Conservation (phyloP, 1,140 invertebrate genomes). For the Caenorhabditis inopinata region DNA sequence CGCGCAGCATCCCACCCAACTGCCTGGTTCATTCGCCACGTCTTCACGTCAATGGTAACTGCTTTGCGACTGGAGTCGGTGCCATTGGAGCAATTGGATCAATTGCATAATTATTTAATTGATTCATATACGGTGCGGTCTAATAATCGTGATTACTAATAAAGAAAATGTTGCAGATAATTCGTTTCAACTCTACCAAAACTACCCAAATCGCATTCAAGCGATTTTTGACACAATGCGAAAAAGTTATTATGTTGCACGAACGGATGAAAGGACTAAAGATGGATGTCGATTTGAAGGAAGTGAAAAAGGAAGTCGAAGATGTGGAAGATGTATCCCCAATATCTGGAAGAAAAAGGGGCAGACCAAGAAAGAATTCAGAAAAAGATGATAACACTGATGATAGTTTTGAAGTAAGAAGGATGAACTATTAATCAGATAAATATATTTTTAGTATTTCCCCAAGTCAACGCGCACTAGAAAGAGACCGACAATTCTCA, state of each 20-base stretch:
- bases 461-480: background rate
- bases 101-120: background rate
- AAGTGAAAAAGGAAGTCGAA: background rate
- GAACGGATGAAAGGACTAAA: background rate
- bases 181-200: background rate
- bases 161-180: background rate
- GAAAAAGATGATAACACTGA: background rate
- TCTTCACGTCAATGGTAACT: background rate
- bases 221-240: background rate
- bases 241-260: background rate
- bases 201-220: slow-evolving; percentile 7
- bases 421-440: background rate
- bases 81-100: background rate
- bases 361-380: too few species aligned
- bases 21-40: background rate
- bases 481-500: background rate
- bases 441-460: background rate
- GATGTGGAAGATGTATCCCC: background rate
- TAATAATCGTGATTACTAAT: background rate
- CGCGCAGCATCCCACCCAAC: background rate
- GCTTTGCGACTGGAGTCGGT: background rate
- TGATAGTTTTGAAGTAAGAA: background rate
- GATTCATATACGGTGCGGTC: background rate
- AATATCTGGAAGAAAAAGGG: background rate
- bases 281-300: background rate